These are phyloP conservation scores for Carposina sasakii DNA, from an alignment of 1,140 invertebrate species.

Conservation along the genomic window DNA sequence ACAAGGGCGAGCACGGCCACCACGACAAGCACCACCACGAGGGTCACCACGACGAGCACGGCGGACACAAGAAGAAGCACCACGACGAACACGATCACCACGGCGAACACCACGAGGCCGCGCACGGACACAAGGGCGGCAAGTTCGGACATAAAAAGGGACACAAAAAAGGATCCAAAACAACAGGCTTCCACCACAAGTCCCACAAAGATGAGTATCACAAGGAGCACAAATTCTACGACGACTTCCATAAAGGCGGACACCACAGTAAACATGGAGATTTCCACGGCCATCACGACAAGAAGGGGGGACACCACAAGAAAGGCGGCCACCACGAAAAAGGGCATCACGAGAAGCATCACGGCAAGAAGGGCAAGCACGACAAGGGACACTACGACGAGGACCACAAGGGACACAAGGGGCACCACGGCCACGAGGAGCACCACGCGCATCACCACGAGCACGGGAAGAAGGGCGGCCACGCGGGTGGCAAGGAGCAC, in stretches of 20 bases:
- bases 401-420: slow-evolving; percentile 76
- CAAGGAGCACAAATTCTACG: slow-evolving; percentile 89
- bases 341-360: slow-evolving; percentile 79
- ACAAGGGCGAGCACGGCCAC: slow-evolving; percentile 80
- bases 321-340: slow-evolving; percentile 82
- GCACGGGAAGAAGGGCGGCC: slow-evolving; percentile 78
- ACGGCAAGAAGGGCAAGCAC: slow-evolving; percentile 82
- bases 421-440: slow-evolving; percentile 77
- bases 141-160: slow-evolving; percentile 85
- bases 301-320: slow-evolving; percentile 80
- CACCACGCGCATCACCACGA: slow-evolving; percentile 78
- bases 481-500: slow-evolving; percentile 76
- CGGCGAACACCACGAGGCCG: slow-evolving; percentile 81
- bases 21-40: slow-evolving; percentile 81
- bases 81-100: slow-evolving; percentile 81
- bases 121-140: slow-evolving; percentile 82
- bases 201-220: slow-evolving; percentile 88
- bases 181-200: slow-evolving; percentile 84
- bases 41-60: slow-evolving; percentile 81
- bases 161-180: slow-evolving; percentile 82
- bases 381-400: slow-evolving; percentile 80
- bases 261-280: slow-evolving; percentile 80
- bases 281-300: slow-evolving; percentile 79
- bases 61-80: slow-evolving; percentile 83
- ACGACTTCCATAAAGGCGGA: slow-evolving; percentile 85